Evolutionary conservation across 2,797 vertebrate genomes (phyloP), one percentile per base, ranked within the genome.

Genomic region (Enteromius afrohamiltoni): DNA sequence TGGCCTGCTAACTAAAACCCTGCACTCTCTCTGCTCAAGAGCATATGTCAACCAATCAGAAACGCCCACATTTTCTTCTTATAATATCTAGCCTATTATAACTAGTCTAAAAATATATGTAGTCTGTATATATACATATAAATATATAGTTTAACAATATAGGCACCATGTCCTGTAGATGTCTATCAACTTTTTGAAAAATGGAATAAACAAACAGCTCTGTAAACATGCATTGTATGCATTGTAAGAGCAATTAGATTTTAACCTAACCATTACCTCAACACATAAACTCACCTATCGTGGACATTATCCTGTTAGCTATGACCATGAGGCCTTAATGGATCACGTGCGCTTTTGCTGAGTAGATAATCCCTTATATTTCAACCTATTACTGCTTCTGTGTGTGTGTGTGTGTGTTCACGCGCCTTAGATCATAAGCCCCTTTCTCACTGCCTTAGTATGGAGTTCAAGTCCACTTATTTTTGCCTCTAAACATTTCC

Each of bases 361-460:
- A 85, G 83, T 82, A 84, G 79, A 76, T 84, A 86, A 88, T 79
- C 79, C 85, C 7, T 49, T 82, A 76, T 76, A 80, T 42, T 76
- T 65, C 51, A 7, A 58, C 37, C 53, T 76, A 69, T 70, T 62
- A 64, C 65, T 23, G 31, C 16, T 3, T n/a, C 40, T 49, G 26
- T 68, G 31, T 10, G 17, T 64, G 70, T 73, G 3, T 49, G 9
- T 51, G 53, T 68, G 69, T 60, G 73, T 3, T 37, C 16, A 14
- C 68, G 34, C 69, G 21, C 34, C 76, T 77, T 40, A 78, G 29
- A 67, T 75, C 68, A 45, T 17, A 40, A 40, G 26, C 58, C 55
- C 42, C 7, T 67, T 37, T 37, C 7, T 62, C 51, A 77, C 7
- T 51, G n/a, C 31, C 14, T 67, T 17, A 42, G 21, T 47, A 16